These are phyloP conservation scores for Drosophila greeni DNA, from an alignment of 2,888 invertebrate genomes.

Conservation along the genomic window DNA sequence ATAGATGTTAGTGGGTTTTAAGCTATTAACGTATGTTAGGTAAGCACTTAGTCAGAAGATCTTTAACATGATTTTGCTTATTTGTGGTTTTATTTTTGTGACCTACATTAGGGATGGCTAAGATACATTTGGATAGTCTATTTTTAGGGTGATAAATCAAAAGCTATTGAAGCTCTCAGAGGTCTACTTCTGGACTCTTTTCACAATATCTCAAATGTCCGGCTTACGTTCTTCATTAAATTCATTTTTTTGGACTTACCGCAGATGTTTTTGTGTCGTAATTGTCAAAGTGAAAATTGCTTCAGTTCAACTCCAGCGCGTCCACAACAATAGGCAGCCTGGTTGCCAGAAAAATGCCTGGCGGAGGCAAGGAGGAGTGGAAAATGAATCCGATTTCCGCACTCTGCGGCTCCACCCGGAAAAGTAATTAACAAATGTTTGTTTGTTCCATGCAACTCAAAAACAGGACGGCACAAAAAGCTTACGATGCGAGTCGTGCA, in stretches of 20 bases:
- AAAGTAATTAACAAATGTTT: slow-evolving; percentile 70
- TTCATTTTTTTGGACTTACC: slow-evolving; percentile 10
- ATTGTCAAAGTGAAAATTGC: slow-evolving; percentile 51
- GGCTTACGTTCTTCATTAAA: background rate
- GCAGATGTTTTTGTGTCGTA: slow-evolving; percentile 33
- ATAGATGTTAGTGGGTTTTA: no score
- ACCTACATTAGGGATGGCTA: background rate
- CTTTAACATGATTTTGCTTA: no score
- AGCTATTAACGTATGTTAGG: background rate
- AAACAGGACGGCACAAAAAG: slow-evolving; percentile 41
- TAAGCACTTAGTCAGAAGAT: background rate
- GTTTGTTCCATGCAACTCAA: slow-evolving; percentile 43
- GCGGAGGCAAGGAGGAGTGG: slow-evolving; percentile 1
- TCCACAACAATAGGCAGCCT: slow-evolving; percentile 25
- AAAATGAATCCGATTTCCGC: slow-evolving; percentile 31
- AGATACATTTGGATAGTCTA: background rate
- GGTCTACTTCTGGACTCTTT: background rate
- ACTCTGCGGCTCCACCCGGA: slow-evolving; percentile 24
- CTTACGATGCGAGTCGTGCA: slow-evolving; percentile 18
- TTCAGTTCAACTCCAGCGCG: slow-evolving; percentile 42
- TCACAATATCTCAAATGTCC: background rate
- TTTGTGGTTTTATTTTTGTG: no score
- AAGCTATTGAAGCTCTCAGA: background rate
- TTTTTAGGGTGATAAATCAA: background rate
- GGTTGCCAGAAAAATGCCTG: slow-evolving; percentile 13